A percentile compares a stretch with the other conserved stretches of the same genome.
These are phyloP conservation scores for Caenorhabditis plicata DNA, from an alignment of 2,888 invertebrate genomes.

Conservation along the genomic window DNA sequence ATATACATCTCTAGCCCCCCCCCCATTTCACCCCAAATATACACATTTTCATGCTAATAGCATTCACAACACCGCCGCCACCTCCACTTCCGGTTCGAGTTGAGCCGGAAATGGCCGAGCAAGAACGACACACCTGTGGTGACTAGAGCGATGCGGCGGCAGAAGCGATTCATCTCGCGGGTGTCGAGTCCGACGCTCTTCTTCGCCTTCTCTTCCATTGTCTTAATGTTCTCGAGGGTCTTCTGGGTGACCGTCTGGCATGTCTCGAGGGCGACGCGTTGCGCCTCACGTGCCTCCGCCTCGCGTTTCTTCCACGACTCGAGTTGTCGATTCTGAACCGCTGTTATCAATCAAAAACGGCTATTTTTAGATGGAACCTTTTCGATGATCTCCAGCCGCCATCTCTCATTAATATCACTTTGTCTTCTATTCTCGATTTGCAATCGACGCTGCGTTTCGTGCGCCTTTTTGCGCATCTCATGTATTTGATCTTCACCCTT, in stretches of 20 bases:
- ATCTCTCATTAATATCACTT: slow-evolving; percentile 8
- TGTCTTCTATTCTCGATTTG: background rate
- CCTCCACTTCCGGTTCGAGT: too few relatives aligned
- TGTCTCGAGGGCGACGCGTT: slow-evolving; percentile 17
- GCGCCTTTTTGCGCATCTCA: slow-evolving; percentile 16
- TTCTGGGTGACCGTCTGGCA: slow-evolving; percentile 24
- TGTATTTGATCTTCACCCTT: slow-evolving; percentile 16
- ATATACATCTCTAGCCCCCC: too few relatives aligned
- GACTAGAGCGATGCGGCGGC: slow-evolving; percentile 27
- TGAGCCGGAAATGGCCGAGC: too few relatives aligned
- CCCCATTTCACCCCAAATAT: too few relatives aligned
- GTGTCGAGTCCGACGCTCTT: slow-evolving; percentile 40
- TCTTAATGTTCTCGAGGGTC: slow-evolving; percentile 22
- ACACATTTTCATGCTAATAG: too few relatives aligned
- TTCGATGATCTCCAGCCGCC: background rate
- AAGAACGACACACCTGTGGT: slow-evolving; percentile 37
- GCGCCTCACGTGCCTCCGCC: slow-evolving; percentile 17
- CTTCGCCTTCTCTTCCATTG: slow-evolving; percentile 28
- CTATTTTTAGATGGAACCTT: background rate
- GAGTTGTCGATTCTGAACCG: slow-evolving; percentile 8
- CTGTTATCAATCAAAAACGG: background rate
- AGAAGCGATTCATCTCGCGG: slow-evolving; percentile 28
- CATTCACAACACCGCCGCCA: too few relatives aligned
- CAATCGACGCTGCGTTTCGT: slow-evolving; percentile 8
- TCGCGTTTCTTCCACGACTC: slow-evolving; percentile 17